phyloP scores from a whole-genome alignment of 2,888 invertebrate species.

The Rotaria sp. region DNA sequence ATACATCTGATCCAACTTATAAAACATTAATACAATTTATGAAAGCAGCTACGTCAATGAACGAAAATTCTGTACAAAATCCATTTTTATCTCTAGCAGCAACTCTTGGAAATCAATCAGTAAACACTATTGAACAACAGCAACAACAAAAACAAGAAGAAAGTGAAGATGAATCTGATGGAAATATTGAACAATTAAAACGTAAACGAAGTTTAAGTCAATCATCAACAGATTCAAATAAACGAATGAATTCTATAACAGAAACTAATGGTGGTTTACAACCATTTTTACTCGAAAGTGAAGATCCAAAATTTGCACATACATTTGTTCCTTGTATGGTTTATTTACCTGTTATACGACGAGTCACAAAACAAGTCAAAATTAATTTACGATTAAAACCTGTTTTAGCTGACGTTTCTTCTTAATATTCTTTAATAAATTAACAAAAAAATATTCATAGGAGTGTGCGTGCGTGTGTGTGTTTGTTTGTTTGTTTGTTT shows the following conservation, averaged over 20 bases:
- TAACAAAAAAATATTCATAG: neutral
- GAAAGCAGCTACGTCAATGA: neutral
- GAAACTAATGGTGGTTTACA: conserved; percentile 64
- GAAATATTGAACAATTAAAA: neutral
- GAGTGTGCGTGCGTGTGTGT: neutral
- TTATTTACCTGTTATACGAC: conserved; percentile 82
- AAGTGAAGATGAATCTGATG: conserved; percentile 14
- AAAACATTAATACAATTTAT: conserved; percentile 19
- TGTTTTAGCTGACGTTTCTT: conserved; percentile 1
- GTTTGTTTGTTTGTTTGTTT: no score
- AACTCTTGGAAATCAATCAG: neutral
- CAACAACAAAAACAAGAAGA: conserved; percentile 20
- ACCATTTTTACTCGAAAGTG: conserved; percentile 63
- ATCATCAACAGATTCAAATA: neutral
- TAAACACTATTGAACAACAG: neutral
- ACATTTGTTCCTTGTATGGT: conserved; percentile 82
- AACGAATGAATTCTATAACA: neutral
- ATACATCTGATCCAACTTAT: neutral
- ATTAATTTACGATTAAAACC: conserved; percentile 38
- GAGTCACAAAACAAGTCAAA: conserved; percentile 72
- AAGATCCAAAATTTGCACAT: conserved; percentile 44
- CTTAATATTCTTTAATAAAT: neutral
- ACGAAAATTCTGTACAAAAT: neutral
- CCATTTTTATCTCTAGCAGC: conserved; percentile 5
- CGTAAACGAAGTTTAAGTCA: conserved; percentile 22